Evolutionary conservation across 2,113 vertebrate species (phyloP).

Genomic region (Corynorhinus townsendii): DNA sequence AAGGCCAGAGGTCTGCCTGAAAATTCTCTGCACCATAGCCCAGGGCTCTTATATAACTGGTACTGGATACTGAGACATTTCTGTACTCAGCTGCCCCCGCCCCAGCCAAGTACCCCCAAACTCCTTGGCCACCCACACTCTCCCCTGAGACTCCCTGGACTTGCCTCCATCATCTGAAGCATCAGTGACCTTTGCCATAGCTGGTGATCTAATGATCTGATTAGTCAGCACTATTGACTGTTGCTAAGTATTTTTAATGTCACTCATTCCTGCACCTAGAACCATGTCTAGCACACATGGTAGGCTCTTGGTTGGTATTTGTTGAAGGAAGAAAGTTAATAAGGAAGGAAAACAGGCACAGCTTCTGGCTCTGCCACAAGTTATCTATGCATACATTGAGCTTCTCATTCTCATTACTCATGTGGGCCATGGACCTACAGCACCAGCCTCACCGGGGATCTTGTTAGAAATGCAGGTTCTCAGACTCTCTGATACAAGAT

Average conservation of each 20-base stretch:
- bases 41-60: neutral
- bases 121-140: neutral
- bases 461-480: neutral
- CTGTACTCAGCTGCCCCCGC: neutral
- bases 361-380: neutral
- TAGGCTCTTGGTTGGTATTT: neutral
- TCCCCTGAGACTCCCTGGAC: neutral
- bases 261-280: neutral
- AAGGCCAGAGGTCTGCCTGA: neutral
- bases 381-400: neutral
- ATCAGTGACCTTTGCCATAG: neutral
- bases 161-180: neutral
- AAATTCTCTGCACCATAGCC: neutral
- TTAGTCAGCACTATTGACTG: rapidly evolving
- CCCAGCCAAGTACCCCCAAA: neutral
- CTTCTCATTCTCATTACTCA: neutral
- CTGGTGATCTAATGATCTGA: neutral
- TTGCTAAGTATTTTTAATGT: neutral
- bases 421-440: neutral
- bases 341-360: neutral
- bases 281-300: neutral
- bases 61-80: neutral
- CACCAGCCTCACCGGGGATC: neutral
- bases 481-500: neutral
- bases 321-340: neutral